Percentiles rank a stretch among this genome's conserved stretches.
Evolutionary conservation across 2,113 vertebrate species (phyloP).

Genomic region (Columbina picui): DNA sequence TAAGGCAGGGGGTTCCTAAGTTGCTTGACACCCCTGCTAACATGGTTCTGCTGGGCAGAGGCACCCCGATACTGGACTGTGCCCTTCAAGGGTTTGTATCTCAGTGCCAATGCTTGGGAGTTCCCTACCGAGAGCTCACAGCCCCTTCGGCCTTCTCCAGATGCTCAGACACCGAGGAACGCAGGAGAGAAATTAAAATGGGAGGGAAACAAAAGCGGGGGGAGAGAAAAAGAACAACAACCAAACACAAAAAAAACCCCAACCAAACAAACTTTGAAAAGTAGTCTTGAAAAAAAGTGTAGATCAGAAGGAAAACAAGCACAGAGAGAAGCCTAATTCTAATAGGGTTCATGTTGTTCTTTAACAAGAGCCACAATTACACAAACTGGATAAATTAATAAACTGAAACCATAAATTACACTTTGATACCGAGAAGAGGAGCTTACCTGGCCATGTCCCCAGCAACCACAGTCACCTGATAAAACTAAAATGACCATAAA

Average conservation of each 20-base stretch:
- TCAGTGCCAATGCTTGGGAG: neutral
- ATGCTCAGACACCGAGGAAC: fast-evolving
- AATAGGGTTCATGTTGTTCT: neutral
- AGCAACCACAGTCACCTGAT: neutral
- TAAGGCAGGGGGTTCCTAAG: neutral
- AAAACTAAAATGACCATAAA: neutral
- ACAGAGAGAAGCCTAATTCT: neutral
- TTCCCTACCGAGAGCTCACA: neutral
- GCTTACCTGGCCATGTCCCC: neutral
- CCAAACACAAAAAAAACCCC: neutral
- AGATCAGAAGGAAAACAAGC: neutral
- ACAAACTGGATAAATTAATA: neutral
- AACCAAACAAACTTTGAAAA: neutral
- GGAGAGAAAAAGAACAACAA: too few species aligned
- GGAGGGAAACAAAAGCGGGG: neutral
- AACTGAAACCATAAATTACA: neutral
- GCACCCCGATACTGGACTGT: neutral
- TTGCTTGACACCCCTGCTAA: neutral
- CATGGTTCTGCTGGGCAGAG: fast-evolving
- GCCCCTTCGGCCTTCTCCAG: neutral
- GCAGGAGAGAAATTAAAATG: neutral
- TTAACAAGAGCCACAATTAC: neutral
- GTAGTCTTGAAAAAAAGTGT: fast-evolving
- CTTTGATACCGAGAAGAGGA: neutral
- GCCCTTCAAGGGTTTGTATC: neutral